These are phyloP conservation scores for Drosophila funebris DNA, from an alignment of 1,140 invertebrate genomes.

Conservation along the genomic window DNA sequence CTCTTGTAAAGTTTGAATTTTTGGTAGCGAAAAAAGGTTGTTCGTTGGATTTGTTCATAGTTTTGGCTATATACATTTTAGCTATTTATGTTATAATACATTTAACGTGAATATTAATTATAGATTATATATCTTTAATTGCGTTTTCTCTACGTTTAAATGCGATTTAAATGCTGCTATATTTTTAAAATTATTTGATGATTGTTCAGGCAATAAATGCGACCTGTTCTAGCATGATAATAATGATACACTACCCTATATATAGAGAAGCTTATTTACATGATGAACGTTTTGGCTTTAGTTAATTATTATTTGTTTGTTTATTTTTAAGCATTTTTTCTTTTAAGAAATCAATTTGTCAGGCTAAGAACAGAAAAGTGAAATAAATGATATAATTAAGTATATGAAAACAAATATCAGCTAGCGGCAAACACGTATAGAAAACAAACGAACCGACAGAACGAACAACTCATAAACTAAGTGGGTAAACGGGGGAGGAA, in stretches of 20 bases:
- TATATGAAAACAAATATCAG: slow-evolving; percentile 50
- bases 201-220: slow-evolving; percentile 52
- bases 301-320: slow-evolving; percentile 30
- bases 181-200: slow-evolving; percentile 45
- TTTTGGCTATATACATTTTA: slow-evolving; percentile 70
- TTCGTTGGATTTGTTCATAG: slow-evolving; percentile 74
- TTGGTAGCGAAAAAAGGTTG: slow-evolving; percentile 79
- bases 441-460: slow-evolving; percentile 74
- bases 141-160: slow-evolving; percentile 41
- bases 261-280: slow-evolving; percentile 76
- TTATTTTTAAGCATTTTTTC: slow-evolving; percentile 23
- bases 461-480: slow-evolving; percentile 67
- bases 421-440: slow-evolving; percentile 68
- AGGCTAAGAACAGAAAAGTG: slow-evolving; percentile 52
- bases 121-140: slow-evolving; percentile 42
- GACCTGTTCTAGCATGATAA: slow-evolving; percentile 41
- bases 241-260: slow-evolving; percentile 59
- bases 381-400: slow-evolving; percentile 27
- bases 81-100: slow-evolving; percentile 54
- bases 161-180: slow-evolving; percentile 66
- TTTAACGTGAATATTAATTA: slow-evolving; percentile 41
- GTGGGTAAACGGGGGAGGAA: slow-evolving; percentile 38
- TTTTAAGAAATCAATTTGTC: slow-evolving; percentile 24
- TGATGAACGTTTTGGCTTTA: slow-evolving; percentile 59
- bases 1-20: slow-evolving; percentile 26